Base-by-base conservation (phyloP, 1,140 invertebrate genomes). In the Coptotermes formosanus region DNA sequence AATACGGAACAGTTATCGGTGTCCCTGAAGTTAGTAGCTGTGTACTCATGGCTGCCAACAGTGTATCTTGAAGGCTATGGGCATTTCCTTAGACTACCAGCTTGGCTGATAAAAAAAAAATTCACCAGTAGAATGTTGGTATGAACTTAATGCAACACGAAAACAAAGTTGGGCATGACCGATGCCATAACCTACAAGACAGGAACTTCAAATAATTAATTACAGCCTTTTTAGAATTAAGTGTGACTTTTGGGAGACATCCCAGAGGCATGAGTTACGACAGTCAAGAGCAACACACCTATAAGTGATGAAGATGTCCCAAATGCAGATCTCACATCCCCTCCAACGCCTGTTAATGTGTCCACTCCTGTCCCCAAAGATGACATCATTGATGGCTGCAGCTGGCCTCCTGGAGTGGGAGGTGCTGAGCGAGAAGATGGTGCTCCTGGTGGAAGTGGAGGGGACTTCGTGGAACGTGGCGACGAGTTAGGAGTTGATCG, bases 401-500 rank as follows among this genome's bases (percentile, higher is more conserved):
- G 89, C 0, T 92, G 90, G 83, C 92, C 91, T n/a, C 93, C 93
- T 0, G 95, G 94, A 3, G 95, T 95, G 85, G 94, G 94, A 4
- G 95, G 95, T 43, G 95, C 95, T 87, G 95, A 95, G 87, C 94
- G 91, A 82, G 92, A 92, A 44, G 90, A 92, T 0, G 93, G 92
- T 83, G 90, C 92, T 88, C 90, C 90, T 86, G 90, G 90, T 82
- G 92, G 93, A 89, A 96, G 90, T 14, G 97, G 96, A 12, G 97
- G 96, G 52, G 96, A 97, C 89, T 97, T 97, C 30, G 96, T 96
- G 87, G 96, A 97, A n/a, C 96, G 92, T 12, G 97, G 97, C 55
- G 97, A 98, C 85, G 96, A 98, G 89, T 97, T 97, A 12, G 97
- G 97, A 3, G 97, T 98, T 9, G 97, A 97, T 75, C 96, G 93